Percentiles rank a stretch among this genome's conserved stretches.
These are phyloP conservation scores for Mixornis gularis DNA, from an alignment of 2,113 vertebrate species.

Conservation along the genomic window DNA sequence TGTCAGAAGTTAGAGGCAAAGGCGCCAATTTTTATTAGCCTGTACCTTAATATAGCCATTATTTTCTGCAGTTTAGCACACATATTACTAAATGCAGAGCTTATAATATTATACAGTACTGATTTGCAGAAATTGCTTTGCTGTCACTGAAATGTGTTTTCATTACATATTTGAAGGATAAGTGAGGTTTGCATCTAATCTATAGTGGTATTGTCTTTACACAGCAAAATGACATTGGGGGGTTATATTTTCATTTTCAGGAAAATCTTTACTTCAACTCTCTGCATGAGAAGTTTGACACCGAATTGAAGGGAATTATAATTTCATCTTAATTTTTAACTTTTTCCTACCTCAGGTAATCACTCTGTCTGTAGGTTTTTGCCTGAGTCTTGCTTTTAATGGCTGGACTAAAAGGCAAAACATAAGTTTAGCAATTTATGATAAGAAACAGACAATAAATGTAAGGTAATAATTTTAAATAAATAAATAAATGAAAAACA, in stretches of 20 bases:
- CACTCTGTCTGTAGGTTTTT: background rate
- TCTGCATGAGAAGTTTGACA: background rate
- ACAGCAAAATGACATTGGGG: background rate
- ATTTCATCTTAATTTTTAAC: background rate
- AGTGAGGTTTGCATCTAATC: background rate
- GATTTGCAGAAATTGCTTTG: slow-evolving; percentile 15
- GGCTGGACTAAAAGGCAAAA: background rate
- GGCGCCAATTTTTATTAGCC: background rate
- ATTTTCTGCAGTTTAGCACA: background rate
- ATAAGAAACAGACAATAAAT: background rate
- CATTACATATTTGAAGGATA: slow-evolving; percentile 3
- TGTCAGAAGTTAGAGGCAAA: background rate
- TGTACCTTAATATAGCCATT: background rate
- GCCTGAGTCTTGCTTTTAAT: background rate
- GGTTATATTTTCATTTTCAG: background rate
- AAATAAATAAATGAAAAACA: background rate
- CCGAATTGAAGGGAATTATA: background rate
- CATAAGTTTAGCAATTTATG: background rate
- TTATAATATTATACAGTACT: background rate
- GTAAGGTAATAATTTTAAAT: background rate
- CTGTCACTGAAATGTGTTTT: slow-evolving; percentile 37
- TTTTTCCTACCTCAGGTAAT: background rate
- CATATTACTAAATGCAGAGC: background rate
- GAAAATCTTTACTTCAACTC: background rate
- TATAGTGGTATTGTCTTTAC: background rate